Evolutionary conservation across 2,888 invertebrate species (phyloP).

Genomic region (Plebejus argus): DNA sequence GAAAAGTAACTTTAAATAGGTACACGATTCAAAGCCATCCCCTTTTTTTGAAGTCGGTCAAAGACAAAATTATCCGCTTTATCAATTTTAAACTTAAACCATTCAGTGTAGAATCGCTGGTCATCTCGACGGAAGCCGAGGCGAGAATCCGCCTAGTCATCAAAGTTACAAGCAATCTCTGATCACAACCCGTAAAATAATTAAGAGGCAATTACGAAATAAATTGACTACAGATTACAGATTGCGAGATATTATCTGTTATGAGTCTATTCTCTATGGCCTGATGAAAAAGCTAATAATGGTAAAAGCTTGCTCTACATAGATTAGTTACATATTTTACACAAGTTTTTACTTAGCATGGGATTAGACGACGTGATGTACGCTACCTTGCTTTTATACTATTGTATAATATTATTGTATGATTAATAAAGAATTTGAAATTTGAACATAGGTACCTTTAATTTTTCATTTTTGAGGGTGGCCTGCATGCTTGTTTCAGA

Average conservation of each 20-base stretch:
- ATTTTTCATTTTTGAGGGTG: no score
- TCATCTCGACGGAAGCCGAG: not conserved
- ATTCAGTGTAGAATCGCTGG: not conserved
- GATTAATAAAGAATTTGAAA: no score
- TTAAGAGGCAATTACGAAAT: constrained; percentile 26
- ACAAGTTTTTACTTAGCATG: no score
- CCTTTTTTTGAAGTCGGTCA: not conserved
- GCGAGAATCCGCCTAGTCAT: not conserved
- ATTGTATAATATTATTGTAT: no score
- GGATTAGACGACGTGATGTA: no score
- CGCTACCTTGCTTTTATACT: no score
- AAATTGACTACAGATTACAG: constrained; percentile 25
- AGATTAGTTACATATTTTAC: no score
- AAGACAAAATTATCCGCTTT: not conserved
- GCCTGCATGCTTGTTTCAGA: no score
- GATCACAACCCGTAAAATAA: constrained; percentile 27
- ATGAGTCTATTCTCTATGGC: not conserved
- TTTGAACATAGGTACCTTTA: no score
- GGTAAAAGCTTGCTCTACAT: not conserved
- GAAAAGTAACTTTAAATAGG: no score
- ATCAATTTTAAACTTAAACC: not conserved
- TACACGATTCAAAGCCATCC: no score
- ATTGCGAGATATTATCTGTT: constrained; percentile 20
- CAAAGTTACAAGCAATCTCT: not conserved
- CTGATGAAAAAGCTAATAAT: not conserved